Percentiles rank a stretch among this genome's conserved stretches.
These are phyloP conservation scores for Papilio demoleus DNA, from an alignment of 2,888 invertebrate species.

Conservation along the genomic window DNA sequence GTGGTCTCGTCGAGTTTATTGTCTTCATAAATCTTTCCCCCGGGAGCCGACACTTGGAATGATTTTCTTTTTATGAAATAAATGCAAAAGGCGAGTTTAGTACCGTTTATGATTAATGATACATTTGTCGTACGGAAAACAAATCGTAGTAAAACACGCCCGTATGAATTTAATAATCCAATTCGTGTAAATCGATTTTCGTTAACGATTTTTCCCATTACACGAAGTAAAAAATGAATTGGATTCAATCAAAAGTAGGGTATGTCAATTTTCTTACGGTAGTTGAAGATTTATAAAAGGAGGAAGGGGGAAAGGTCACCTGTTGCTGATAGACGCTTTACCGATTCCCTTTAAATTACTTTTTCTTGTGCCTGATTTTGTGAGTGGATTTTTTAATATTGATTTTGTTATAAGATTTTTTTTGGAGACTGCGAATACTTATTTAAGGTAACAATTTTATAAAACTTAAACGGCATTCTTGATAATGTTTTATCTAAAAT, in stretches of 20 bases:
- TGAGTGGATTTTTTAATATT: slow-evolving; percentile 2
- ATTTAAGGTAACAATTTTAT: background rate
- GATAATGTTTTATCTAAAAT: background rate
- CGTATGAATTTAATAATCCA: slow-evolving; percentile 36
- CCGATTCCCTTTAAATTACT: slow-evolving; percentile 22
- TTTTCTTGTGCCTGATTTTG: slow-evolving; percentile 3
- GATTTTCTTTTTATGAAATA: slow-evolving; percentile 34
- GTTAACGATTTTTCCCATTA: slow-evolving; percentile 45
- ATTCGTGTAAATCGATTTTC: slow-evolving; percentile 43
- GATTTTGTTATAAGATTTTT: background rate
- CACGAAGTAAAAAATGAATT: slow-evolving; percentile 49
- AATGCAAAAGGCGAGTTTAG: slow-evolving; percentile 1
- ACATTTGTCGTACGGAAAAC: no score
- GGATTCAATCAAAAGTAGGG: slow-evolving; percentile 45
- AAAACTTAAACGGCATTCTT: background rate
- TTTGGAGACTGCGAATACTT: background rate
- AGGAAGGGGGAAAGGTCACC: slow-evolving; percentile 30
- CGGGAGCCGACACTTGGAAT: slow-evolving; percentile 40
- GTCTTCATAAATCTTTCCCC: slow-evolving; percentile 53
- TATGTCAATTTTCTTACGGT: slow-evolving; percentile 22
- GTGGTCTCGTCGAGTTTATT: slow-evolving; percentile 57
- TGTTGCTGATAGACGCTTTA: slow-evolving; percentile 30
- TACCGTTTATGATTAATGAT: background rate
- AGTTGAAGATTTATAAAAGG: slow-evolving; percentile 11
- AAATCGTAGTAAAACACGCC: no score